Evolutionary conservation across 2,113 vertebrate species (phyloP).

Genomic region (Podocnemis expansa): DNA sequence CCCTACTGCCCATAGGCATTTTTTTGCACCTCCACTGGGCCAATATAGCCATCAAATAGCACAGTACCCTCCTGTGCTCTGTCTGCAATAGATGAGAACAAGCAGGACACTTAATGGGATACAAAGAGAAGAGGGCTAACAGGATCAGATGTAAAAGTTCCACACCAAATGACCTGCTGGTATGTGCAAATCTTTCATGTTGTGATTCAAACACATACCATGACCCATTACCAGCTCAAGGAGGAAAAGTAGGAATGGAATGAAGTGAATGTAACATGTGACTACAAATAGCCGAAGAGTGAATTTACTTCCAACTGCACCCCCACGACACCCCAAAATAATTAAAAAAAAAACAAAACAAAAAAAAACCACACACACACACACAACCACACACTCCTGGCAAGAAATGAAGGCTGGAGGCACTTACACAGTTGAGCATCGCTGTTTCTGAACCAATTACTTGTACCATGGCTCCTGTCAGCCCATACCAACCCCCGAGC

Average conservation of each 20-base stretch:
- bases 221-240: fast-evolving
- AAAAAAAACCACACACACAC: no score
- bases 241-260: background rate
- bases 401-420: background rate
- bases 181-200: background rate
- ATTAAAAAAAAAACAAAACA: no score
- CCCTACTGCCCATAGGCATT: background rate
- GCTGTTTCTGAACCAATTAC: background rate
- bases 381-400: no score
- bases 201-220: background rate
- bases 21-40: background rate
- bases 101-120: background rate
- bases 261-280: background rate
- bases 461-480: background rate
- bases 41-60: background rate
- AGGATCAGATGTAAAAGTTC: background rate
- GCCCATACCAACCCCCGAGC: background rate
- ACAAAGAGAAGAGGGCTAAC: background rate
- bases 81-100: background rate
- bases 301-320: background rate
- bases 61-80: background rate
- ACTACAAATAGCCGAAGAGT: fast-evolving
- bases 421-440: background rate
- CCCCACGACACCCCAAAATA: no score
- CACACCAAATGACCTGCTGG: no score